These are phyloP conservation scores for Desmodus rotundus DNA, from an alignment of 2,113 vertebrate genomes.

Conservation along the genomic window DNA sequence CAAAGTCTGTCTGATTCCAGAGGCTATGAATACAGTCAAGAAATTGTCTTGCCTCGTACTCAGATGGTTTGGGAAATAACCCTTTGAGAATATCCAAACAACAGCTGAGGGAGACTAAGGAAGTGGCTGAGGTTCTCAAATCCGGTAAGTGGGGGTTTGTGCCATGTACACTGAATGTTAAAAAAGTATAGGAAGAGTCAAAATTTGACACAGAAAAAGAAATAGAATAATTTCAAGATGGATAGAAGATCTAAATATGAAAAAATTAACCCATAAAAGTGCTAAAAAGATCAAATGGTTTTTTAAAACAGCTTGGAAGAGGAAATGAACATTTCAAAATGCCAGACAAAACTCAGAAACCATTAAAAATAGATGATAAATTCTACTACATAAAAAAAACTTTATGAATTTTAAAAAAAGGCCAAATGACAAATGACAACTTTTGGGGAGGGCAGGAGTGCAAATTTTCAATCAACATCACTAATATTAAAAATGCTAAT, in stretches of 20 bases:
- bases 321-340: not conserved
- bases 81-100: not conserved
- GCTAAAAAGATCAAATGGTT: not conserved
- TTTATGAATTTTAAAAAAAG: not conserved
- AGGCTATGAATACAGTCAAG: not conserved
- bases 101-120: not conserved
- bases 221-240: not conserved
- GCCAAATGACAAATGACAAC: not conserved
- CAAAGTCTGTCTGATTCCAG: not conserved
- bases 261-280: not conserved
- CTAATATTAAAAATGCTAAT: not conserved
- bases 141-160: not conserved
- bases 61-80: not conserved
- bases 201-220: not conserved
- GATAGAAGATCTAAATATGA: not conserved
- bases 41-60: not conserved
- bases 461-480: not conserved
- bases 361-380: not conserved
- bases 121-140: not conserved
- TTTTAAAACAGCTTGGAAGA: conserved; percentile 3
- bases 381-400: not conserved
- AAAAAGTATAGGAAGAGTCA: not conserved
- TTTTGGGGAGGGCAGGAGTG: not conserved
- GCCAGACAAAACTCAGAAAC: not conserved
- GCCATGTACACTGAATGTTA: not conserved